phyloP scores from a whole-genome alignment of 2,113 vertebrate species.

The Ovis aries region ARS-UI_Ramb_v3.0 NC_056054.1:215986001-215986500 shows the following conservation, averaged over 20 bases:
- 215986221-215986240: not conserved
- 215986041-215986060: not conserved
- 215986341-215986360: constrained; percentile 20
- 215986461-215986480: not conserved
- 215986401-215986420: not conserved
- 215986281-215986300: not conserved
- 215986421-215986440: constrained; percentile 21
- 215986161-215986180: not conserved
- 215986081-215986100: not conserved
- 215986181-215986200: not conserved
- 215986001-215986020: not conserved
- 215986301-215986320: not conserved
- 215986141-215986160: not conserved
- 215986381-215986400: not conserved
- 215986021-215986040: not conserved
- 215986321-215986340: not conserved
- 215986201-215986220: not conserved
- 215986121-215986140: not conserved
- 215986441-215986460: not conserved
- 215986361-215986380: not conserved
- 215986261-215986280: not conserved
- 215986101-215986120: not conserved
- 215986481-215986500: not conserved
- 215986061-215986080: not conserved
- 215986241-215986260: not conserved